A percentile compares a stretch with the other conserved stretches of the same genome.
phyloP scores from a whole-genome alignment of 2,113 vertebrate genomes.

The Colinus virginianus region DNA sequence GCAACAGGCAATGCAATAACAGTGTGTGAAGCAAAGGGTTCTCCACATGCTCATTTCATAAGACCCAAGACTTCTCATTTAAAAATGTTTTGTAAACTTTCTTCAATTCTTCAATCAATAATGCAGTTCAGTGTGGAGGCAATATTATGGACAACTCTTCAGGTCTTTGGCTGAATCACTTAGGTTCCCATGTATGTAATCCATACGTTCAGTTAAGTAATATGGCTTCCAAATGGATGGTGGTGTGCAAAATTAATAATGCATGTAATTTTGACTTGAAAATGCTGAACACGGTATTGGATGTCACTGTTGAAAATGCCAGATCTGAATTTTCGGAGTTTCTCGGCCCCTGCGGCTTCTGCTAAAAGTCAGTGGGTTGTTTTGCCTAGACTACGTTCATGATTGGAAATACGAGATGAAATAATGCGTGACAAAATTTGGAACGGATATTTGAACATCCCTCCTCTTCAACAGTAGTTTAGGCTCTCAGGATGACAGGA shows the following conservation, averaged over 20 bases:
- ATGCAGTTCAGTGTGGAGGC: neutral
- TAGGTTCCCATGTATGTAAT: neutral
- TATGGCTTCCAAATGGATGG: slow-evolving; percentile 4
- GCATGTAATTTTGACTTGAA: neutral
- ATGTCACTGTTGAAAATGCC: slow-evolving; percentile 3
- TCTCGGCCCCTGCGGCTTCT: neutral
- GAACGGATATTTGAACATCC: slow-evolving; percentile 3
- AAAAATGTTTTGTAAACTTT: neutral
- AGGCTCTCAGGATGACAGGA: neutral
- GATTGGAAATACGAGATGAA: slow-evolving; percentile 39
- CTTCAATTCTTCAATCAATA: neutral
- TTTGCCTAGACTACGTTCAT: neutral
- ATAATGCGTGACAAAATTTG: slow-evolving; percentile 48
- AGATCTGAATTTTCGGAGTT: neutral
- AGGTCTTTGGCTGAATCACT: neutral
- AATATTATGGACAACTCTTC: neutral
- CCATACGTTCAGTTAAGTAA: neutral
- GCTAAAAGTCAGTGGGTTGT: slow-evolving; percentile 41
- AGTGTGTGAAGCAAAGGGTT: neutral
- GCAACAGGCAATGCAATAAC: neutral
- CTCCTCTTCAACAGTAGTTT: slow-evolving; percentile 7
- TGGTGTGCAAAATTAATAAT: slow-evolving; percentile 23
- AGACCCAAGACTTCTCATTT: neutral
- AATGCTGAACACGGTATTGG: neutral
- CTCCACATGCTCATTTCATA: neutral